These are phyloP conservation scores for Gopherus evgoodei DNA, from an alignment of 2,113 vertebrate species.

Conservation along the genomic window DNA sequence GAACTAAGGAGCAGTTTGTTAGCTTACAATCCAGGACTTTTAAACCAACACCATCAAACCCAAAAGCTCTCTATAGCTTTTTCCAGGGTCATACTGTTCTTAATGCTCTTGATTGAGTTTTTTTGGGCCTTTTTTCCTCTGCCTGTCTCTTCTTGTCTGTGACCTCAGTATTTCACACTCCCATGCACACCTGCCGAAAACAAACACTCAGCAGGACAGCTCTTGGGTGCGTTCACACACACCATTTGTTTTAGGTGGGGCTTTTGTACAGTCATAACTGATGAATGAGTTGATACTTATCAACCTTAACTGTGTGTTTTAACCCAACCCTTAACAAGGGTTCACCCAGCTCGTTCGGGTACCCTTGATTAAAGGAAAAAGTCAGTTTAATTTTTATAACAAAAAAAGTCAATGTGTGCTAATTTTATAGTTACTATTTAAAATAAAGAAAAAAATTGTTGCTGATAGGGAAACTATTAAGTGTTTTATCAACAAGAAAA, in stretches of 20 bases:
- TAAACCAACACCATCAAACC: neutral
- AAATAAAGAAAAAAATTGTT: neutral
- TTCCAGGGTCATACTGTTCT: neutral
- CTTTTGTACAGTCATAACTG: neutral
- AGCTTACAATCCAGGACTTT: neutral
- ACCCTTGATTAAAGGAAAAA: neutral
- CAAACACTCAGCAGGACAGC: neutral
- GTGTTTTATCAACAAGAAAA: neutral
- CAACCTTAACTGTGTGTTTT: neutral
- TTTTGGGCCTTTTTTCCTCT: no score
- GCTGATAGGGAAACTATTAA: neutral
- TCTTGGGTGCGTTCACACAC: neutral
- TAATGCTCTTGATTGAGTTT: neutral
- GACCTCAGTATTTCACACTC: neutral
- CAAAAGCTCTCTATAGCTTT: neutral
- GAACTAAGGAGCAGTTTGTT: neutral
- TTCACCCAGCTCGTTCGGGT: neutral
- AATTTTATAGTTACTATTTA: neutral
- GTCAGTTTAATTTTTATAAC: neutral
- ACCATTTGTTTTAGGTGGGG: neutral
- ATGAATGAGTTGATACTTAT: neutral
- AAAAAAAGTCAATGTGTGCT: neutral
- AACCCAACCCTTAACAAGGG: neutral
- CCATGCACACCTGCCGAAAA: no score
- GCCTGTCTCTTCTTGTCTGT: neutral